Evolutionary conservation across 2,113 vertebrate genomes (phyloP).

Genomic region (Heptranchias perlo): DNA sequence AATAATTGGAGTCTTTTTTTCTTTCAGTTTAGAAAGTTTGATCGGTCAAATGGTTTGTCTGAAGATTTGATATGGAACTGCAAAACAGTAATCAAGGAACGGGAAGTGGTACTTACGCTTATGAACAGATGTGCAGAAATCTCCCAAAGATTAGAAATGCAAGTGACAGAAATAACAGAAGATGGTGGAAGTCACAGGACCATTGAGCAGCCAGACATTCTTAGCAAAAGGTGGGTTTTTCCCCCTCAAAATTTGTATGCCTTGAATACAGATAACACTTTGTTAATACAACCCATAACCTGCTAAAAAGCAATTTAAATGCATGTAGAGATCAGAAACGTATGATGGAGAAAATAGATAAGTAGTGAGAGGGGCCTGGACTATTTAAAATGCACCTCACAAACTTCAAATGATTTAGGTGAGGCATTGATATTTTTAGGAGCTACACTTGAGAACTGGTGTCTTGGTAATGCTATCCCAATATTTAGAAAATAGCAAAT

Average conservation of each 20-base stretch:
- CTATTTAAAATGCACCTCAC: not conserved
- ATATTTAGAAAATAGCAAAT: not conserved
- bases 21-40: slow-evolving; percentile 54
- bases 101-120: slow-evolving; percentile 78
- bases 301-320: not conserved
- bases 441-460: not conserved
- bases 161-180: slow-evolving; percentile 72
- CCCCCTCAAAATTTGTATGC: not conserved
- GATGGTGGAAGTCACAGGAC: slow-evolving; percentile 59
- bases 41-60: slow-evolving; percentile 68
- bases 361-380: not conserved
- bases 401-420: not conserved
- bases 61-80: slow-evolving; percentile 75
- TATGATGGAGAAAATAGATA: not conserved
- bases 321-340: not conserved
- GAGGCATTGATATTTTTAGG: not conserved
- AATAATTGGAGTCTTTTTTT: not conserved
- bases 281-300: not conserved
- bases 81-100: slow-evolving; percentile 77
- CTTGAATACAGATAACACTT: not conserved
- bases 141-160: slow-evolving; percentile 75
- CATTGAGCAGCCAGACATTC: slow-evolving; percentile 67
- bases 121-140: slow-evolving; percentile 91
- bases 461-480: not conserved
- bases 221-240: slow-evolving; percentile 70